Percentiles rank a stretch among this genome's conserved stretches.
Conservation (phyloP, 2,888 invertebrate genomes). For the Sphaerophoria rueppellii region DNA sequence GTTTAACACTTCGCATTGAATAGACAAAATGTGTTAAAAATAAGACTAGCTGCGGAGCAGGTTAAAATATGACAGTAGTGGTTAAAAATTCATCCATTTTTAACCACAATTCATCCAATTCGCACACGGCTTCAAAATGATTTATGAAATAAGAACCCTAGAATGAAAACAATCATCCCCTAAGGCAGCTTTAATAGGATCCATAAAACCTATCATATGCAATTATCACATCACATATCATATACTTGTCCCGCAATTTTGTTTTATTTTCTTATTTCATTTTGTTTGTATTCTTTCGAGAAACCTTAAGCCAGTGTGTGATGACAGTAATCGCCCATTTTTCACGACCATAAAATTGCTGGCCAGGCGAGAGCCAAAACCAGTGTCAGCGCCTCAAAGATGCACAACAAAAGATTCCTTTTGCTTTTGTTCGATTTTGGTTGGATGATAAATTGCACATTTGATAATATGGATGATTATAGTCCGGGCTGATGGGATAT, state of each 20-base stretch:
- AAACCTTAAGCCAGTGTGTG: constrained; percentile 46
- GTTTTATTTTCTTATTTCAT: background rate
- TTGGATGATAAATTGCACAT: constrained; percentile 43
- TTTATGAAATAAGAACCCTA: constrained; percentile 36
- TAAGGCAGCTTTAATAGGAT: constrained; percentile 45
- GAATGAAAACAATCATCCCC: constrained; percentile 27
- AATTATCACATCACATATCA: constrained; percentile 71
- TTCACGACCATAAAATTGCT: constrained; percentile 71
- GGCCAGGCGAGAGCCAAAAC: constrained; percentile 30
- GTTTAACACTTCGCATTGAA: too few species aligned
- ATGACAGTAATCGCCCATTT: constrained; percentile 73
- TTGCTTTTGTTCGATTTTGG: constrained; percentile 8
- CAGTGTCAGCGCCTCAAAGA: constrained; percentile 36
- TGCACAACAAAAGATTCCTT: constrained; percentile 15
- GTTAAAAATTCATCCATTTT: too few species aligned
- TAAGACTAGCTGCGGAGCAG: too few species aligned
- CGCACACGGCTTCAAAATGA: constrained; percentile 25
- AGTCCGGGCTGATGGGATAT: background rate
- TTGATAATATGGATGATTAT: constrained; percentile 40
- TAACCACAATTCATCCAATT: too few species aligned
- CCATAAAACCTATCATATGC: constrained; percentile 58
- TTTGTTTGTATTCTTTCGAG: constrained; percentile 11
- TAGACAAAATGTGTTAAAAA: too few species aligned
- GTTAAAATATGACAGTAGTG: too few species aligned
- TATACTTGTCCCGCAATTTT: constrained; percentile 57